These are phyloP conservation scores for Pituophis catenifer DNA, from an alignment of 2,113 vertebrate genomes.

Conservation along the genomic window DNA sequence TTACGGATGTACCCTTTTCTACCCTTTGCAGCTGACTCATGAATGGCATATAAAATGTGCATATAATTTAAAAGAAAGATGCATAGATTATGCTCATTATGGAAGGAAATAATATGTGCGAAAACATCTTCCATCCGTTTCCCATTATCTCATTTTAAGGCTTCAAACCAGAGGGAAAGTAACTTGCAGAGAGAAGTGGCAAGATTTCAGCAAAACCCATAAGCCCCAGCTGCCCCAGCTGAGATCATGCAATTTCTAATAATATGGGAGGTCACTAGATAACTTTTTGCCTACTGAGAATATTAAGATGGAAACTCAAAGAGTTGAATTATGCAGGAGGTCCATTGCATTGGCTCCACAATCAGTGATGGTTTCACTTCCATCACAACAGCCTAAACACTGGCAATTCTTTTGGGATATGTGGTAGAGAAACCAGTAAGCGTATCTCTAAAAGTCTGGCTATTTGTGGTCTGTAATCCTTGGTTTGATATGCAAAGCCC, in stretches of 20 bases:
- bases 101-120: not conserved
- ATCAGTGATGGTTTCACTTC: not conserved
- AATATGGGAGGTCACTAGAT: not conserved
- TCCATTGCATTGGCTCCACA: not conserved
- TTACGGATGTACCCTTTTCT: not conserved
- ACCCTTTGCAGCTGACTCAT: not conserved
- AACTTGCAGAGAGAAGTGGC: not conserved
- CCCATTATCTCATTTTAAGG: not conserved
- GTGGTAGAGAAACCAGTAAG: not conserved
- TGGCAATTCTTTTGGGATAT: not conserved
- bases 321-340: not conserved
- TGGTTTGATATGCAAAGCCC: not conserved
- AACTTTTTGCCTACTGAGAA: not conserved
- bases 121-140: not conserved
- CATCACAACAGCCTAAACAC: not conserved
- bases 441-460: not conserved
- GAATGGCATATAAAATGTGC: not conserved
- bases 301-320: not conserved
- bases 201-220: not conserved
- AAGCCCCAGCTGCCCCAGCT: not conserved
- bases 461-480: no score
- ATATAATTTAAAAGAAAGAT: not conserved
- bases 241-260: not conserved
- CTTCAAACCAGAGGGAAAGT: not conserved
- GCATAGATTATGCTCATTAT: not conserved